Evolutionary conservation across 2,888 invertebrate species (phyloP), one percentile per base, ranked within the genome.

Genomic region (Dynastes hyllus): DNA sequence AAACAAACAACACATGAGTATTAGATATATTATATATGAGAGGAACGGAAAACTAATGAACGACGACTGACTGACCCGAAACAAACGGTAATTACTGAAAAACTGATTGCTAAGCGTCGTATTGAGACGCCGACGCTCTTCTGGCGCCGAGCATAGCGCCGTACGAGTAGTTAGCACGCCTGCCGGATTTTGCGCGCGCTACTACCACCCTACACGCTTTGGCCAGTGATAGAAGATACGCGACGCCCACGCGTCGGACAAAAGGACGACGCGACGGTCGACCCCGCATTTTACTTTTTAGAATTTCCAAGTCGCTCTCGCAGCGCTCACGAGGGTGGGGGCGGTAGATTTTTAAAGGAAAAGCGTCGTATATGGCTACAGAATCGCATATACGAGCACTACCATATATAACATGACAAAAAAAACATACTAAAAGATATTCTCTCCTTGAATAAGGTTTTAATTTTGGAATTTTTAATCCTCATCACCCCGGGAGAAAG

Each of bases 151-250:
- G 84, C 84, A 86, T 85, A 86, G 87, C 88, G 88, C 88, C 87
- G 87, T 87, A 87, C 87, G 86, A 85, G 87, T 88, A 88, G 88
- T 88, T 89, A 89, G 88, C 89, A 88, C 89, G 88, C 88, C 88
- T 87, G 88, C 87, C 88, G 86, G 88, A 89, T 89, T 89, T 89
- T n/a, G n/a, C n/a, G n/a, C n/a, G 88, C 88, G 86, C 86, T 86
- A 84, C 82, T n/a, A n/a, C n/a, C n/a, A n/a, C n/a, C n/a, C n/a
- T n/a, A n/a, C n/a, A n/a, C n/a, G n/a, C n/a, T n/a, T n/a, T n/a
- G n/a, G n/a, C n/a, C 76, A 82, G 83, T 84, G 83, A 87, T 83
- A 83, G 83, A 83, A 84, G 85, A 83, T 58, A 85, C 82, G 82
- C 80, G 84, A 83, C 83, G 76, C 80, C 81, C 82, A 80, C 83